A percentile compares a stretch with the other conserved stretches of the same genome.
Conservation (phyloP, 2,113 vertebrate species). For the Uria aalge region DNA sequence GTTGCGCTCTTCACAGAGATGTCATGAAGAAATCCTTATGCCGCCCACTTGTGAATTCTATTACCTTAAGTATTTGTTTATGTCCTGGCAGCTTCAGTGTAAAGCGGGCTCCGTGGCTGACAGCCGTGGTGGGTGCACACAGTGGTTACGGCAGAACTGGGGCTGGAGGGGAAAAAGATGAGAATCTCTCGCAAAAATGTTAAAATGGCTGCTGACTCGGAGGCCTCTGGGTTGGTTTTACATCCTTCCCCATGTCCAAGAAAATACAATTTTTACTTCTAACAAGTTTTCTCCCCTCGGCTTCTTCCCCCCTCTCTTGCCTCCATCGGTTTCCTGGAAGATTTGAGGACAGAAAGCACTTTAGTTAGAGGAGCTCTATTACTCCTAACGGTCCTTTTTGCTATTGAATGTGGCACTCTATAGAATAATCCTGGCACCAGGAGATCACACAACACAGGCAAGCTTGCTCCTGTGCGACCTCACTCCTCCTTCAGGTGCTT, state of each 20-base stretch:
- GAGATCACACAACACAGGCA: not conserved
- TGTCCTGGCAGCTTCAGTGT: slow-evolving; percentile 56
- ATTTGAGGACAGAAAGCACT: slow-evolving; percentile 50
- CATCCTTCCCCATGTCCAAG: slow-evolving; percentile 43
- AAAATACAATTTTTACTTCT: slow-evolving; percentile 41
- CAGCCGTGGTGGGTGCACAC: slow-evolving; percentile 6
- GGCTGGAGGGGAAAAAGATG: slow-evolving; percentile 42
- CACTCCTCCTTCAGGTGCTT: not conserved
- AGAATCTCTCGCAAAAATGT: slow-evolving; percentile 23
- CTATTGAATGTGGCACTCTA: slow-evolving; percentile 50
- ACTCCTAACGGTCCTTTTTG: not conserved
- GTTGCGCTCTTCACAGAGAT: not conserved
- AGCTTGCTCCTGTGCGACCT: not conserved
- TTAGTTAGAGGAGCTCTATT: slow-evolving; percentile 60
- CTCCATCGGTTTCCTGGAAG: slow-evolving; percentile 30
- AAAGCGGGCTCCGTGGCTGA: not conserved
- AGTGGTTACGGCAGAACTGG: not conserved
- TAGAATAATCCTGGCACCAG: not conserved
- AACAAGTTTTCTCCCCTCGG: slow-evolving; percentile 9
- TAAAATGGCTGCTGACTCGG: slow-evolving; percentile 56
- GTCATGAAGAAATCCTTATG: slow-evolving; percentile 18
- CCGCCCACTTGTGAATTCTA: not conserved
- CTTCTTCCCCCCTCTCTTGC: not conserved
- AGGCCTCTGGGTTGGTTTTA: slow-evolving; percentile 45
- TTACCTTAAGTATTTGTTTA: slow-evolving; percentile 14